phyloP scores from a whole-genome alignment of 2,113 vertebrate genomes.

The Elephantulus edwardii region DNA sequence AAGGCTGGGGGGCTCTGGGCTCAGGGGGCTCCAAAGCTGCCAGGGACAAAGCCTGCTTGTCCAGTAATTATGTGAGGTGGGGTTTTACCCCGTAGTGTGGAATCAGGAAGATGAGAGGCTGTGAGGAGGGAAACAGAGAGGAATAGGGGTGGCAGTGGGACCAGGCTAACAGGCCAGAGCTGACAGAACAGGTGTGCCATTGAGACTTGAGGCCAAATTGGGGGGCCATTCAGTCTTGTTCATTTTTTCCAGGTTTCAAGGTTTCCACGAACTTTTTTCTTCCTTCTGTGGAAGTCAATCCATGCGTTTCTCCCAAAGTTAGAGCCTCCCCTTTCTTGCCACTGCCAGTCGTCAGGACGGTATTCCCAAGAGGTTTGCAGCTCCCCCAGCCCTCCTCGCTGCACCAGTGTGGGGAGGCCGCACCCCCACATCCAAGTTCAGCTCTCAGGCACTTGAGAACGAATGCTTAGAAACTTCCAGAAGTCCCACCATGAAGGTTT shows the following conservation, averaged over 20 bases:
- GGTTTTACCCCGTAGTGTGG: background rate
- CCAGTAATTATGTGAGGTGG: background rate
- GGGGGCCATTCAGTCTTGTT: constrained; percentile 22
- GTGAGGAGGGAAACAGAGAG: background rate
- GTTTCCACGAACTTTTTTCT: background rate
- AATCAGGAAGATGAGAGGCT: background rate
- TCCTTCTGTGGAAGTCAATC: constrained; percentile 70
- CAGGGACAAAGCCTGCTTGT: background rate
- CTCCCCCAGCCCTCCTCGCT: background rate
- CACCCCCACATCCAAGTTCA: background rate
- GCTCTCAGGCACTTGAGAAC: background rate
- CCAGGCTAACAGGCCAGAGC: rapidly evolving
- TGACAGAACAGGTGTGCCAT: background rate
- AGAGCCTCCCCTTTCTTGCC: background rate
- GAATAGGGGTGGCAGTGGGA: background rate
- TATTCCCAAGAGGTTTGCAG: background rate
- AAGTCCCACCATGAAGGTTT: background rate
- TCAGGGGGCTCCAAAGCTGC: background rate
- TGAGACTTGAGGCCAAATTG: background rate
- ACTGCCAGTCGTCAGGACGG: background rate
- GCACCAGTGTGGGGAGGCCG: background rate
- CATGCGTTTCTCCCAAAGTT: constrained; percentile 50
- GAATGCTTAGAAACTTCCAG: background rate
- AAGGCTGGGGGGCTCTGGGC: background rate
- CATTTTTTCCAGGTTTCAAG: constrained; percentile 9